Percentiles rank a stretch among this genome's conserved stretches.
phyloP scores from a whole-genome alignment of 1,140 invertebrate species.

The Hormaphis cornu region DNA sequence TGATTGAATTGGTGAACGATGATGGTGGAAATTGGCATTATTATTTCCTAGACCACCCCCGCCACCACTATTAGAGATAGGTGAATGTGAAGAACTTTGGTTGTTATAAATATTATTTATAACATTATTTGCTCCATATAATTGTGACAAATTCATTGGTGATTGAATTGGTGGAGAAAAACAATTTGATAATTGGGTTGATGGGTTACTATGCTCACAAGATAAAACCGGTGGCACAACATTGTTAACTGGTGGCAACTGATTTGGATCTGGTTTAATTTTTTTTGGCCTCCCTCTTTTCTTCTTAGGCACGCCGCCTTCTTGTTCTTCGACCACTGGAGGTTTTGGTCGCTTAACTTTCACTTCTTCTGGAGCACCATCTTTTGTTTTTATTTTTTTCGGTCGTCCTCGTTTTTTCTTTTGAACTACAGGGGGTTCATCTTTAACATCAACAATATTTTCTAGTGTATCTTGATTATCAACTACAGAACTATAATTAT shows the following conservation, averaged over 20 bases:
- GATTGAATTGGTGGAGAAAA: conserved; percentile 49
- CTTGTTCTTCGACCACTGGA: conserved; percentile 29
- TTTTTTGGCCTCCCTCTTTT: conserved; percentile 77
- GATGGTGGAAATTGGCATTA: conserved; percentile 38
- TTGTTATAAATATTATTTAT: conserved; percentile 40
- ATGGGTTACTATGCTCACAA: conserved; percentile 38
- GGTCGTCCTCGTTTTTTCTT: conserved; percentile 81
- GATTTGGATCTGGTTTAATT: conserved; percentile 50
- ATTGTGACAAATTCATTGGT: conserved; percentile 44
- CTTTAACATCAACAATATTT: conserved; percentile 38
- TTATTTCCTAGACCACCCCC: conserved; percentile 30
- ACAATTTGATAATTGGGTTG: conserved; percentile 43
- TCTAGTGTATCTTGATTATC: conserved; percentile 40
- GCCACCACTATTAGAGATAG: conserved; percentile 33
- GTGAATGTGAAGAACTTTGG: conserved; percentile 38
- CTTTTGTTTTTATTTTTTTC: conserved; percentile 70
- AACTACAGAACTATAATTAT: conserved; percentile 36
- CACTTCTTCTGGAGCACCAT: conserved; percentile 49
- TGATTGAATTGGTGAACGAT: conserved; percentile 31
- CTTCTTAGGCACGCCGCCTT: conserved; percentile 57
- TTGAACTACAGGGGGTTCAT: conserved; percentile 48
- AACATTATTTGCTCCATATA: conserved; percentile 45
- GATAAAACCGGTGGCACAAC: conserved; percentile 19
- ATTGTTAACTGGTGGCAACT: conserved; percentile 31
- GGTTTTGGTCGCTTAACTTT: conserved; percentile 38